phyloP scores from a whole-genome alignment of 1,140 invertebrate species.

The Drosophila tani region DNA sequence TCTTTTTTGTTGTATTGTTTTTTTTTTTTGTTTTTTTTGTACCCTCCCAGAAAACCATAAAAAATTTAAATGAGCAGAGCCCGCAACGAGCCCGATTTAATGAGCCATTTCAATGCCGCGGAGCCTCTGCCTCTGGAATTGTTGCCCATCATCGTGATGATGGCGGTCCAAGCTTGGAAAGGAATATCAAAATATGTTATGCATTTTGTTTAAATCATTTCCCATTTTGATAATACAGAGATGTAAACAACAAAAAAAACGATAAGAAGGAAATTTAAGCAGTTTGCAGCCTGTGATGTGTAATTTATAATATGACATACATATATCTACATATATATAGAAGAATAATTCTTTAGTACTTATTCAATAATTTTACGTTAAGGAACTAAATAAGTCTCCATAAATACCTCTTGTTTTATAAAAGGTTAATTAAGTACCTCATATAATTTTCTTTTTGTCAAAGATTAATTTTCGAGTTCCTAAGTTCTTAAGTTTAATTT shows the following conservation, averaged over 20 bases:
- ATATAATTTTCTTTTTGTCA: background rate
- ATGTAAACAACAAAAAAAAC: background rate
- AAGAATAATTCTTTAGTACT: too few species aligned
- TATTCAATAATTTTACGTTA: too few species aligned
- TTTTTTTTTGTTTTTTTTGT: too few species aligned
- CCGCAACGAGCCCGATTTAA: slow-evolving; percentile 44
- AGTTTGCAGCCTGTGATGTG: background rate
- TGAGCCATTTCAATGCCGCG: slow-evolving; percentile 62
- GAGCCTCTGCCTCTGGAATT: slow-evolving; percentile 29
- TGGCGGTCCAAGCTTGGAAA: background rate
- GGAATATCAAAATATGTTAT: slow-evolving; percentile 29
- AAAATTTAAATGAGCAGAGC: slow-evolving; percentile 47
- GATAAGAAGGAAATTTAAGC: background rate
- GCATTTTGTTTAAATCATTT: slow-evolving; percentile 21
- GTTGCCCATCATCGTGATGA: slow-evolving; percentile 8
- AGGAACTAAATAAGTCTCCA: background rate
- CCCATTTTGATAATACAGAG: slow-evolving; percentile 11
- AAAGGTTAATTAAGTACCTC: background rate
- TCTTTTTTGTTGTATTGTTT: background rate
- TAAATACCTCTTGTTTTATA: background rate
- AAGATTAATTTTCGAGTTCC: background rate
- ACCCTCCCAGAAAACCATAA: slow-evolving; percentile 32
- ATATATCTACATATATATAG: background rate
- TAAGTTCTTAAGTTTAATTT: background rate
- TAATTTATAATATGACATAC: background rate